A percentile compares a stretch with the other conserved stretches of the same genome.
Conservation (phyloP, 2,797 vertebrate genomes). For the Alosa sapidissima region DNA sequence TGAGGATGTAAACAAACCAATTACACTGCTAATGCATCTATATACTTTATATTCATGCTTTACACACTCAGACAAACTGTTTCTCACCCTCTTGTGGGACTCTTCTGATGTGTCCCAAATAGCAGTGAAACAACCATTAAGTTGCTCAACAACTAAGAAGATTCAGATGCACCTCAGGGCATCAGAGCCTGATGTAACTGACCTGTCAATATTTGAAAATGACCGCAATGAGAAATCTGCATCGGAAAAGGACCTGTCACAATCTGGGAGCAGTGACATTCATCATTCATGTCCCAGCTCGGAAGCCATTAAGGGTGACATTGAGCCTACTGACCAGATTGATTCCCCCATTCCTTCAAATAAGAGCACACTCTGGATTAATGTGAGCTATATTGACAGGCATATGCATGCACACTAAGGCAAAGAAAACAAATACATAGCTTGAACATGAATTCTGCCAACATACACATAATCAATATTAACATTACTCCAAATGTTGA, state of each 20-base stretch:
- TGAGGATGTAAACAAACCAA: no score
- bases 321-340: conserved; percentile 21
- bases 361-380: conserved; percentile 36
- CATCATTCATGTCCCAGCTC: no score
- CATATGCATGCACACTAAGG: background rate
- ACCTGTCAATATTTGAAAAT: background rate
- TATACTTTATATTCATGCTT: no score
- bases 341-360: conserved; percentile 60
- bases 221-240: background rate
- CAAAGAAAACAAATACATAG: background rate
- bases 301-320: background rate
- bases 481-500: background rate
- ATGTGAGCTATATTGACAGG: conserved; percentile 35
- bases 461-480: background rate
- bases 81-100: background rate
- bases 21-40: no score
- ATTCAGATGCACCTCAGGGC: background rate
- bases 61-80: background rate
- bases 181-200: background rate
- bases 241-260: conserved; percentile 1
- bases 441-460: background rate
- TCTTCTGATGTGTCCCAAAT: background rate
- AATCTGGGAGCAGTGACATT: conserved; percentile 21
- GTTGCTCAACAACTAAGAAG: background rate
- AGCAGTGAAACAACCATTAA: conserved; percentile 5